Conservation (phyloP, 2,797 vertebrate species). For the Gallirallus australis region DNA sequence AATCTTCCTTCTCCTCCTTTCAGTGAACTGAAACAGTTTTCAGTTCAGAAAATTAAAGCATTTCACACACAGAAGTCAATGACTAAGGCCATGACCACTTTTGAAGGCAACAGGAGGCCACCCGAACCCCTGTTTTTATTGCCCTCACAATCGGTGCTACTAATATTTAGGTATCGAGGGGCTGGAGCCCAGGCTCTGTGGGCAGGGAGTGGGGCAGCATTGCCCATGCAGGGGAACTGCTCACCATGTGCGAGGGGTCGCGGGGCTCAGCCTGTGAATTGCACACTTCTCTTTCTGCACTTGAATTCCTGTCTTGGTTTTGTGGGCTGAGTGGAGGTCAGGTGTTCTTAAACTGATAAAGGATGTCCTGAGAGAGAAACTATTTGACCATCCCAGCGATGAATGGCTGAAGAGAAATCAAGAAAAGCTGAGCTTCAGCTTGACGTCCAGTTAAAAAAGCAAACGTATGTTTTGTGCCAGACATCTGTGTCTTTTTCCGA, state of each 20-base stretch:
- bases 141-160: rapidly evolving
- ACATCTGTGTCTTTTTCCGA: slow-evolving; percentile 33
- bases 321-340: background rate
- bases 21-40: background rate
- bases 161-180: rapidly evolving
- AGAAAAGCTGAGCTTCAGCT: background rate
- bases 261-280: background rate
- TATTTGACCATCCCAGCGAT: background rate
- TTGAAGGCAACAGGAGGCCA: background rate
- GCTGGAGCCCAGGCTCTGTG: background rate
- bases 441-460: slow-evolving; percentile 21
- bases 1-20: background rate
- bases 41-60: rapidly evolving
- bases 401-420: slow-evolving; percentile 4
- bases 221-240: rapidly evolving
- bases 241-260: rapidly evolving
- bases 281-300: background rate
- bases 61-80: background rate
- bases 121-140: rapidly evolving
- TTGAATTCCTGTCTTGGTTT: background rate
- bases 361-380: background rate
- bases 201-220: rapidly evolving
- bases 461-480: background rate
- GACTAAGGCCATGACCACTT: rapidly evolving
- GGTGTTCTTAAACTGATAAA: slow-evolving; percentile 14